phyloP scores from a whole-genome alignment of 2,797 vertebrate species.

The Emydoidea blandingii region DNA sequence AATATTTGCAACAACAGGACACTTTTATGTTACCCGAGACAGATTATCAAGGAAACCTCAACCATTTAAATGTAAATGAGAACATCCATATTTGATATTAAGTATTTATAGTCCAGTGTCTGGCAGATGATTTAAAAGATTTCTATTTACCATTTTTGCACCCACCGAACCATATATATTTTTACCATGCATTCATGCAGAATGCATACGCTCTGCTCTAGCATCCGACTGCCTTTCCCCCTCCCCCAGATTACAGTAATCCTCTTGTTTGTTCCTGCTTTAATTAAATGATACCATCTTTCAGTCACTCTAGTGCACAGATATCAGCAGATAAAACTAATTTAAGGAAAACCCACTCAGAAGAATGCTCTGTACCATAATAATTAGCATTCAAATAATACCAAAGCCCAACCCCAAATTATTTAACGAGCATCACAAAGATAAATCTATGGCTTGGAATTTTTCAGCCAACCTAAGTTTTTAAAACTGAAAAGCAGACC shows the following conservation, averaged over 20 bases:
- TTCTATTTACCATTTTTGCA: conserved; percentile 63
- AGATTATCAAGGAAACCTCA: conserved; percentile 61
- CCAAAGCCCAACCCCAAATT: background rate
- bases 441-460: background rate
- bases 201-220: background rate
- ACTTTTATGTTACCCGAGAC: background rate
- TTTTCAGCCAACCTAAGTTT: too few species aligned
- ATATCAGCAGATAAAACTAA: conserved; percentile 57
- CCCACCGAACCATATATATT: background rate
- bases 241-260: conserved; percentile 63
- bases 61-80: conserved; percentile 88
- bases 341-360: background rate
- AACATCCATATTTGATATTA: conserved; percentile 73
- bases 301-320: conserved; percentile 26
- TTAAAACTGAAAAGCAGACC: background rate
- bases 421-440: accelerated
- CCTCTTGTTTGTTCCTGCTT: conserved; percentile 70
- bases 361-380: conserved; percentile 13
- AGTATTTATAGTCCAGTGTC: conserved; percentile 49
- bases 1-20: conserved; percentile 56
- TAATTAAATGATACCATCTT: conserved; percentile 78
- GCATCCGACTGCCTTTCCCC: background rate
- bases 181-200: background rate
- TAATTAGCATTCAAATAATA: conserved; percentile 53
- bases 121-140: conserved; percentile 65